Evolutionary conservation across 2,797 vertebrate species (phyloP).

Genomic region (Eospalax fontanierii): DNA sequence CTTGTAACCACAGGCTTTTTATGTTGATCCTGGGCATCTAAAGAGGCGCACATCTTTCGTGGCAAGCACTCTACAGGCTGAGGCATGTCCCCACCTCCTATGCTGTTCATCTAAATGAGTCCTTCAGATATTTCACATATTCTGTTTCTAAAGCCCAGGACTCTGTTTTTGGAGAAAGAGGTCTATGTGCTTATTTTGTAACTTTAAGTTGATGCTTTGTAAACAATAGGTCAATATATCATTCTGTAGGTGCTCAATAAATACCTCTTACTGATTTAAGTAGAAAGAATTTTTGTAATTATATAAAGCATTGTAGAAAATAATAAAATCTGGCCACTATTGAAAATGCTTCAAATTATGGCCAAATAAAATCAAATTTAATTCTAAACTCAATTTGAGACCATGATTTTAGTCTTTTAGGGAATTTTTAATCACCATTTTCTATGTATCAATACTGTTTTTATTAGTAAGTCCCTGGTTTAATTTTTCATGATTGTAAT

Average conservation of each 20-base stretch:
- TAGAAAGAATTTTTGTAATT: constrained; percentile 24
- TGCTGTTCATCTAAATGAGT: not conserved
- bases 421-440: constrained; percentile 15
- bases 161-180: not conserved
- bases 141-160: constrained; percentile 30
- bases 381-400: constrained; percentile 47
- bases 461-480: not conserved
- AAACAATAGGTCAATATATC: not conserved
- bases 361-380: constrained; percentile 15
- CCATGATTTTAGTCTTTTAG: not conserved
- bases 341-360: not conserved
- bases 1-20: not conserved
- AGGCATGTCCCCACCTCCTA: not conserved
- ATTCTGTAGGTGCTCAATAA: not conserved
- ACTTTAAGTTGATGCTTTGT: not conserved
- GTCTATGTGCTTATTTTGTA: not conserved
- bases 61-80: not conserved
- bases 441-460: not conserved
- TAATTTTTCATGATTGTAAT: constrained; percentile 35
- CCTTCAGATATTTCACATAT: constrained; percentile 2
- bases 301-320: constrained; percentile 48
- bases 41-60: not conserved
- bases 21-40: not conserved
- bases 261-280: not conserved
- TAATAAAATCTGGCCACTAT: not conserved